phyloP scores from a whole-genome alignment of 2,797 vertebrate species.

The Clamator glandarius region DNA sequence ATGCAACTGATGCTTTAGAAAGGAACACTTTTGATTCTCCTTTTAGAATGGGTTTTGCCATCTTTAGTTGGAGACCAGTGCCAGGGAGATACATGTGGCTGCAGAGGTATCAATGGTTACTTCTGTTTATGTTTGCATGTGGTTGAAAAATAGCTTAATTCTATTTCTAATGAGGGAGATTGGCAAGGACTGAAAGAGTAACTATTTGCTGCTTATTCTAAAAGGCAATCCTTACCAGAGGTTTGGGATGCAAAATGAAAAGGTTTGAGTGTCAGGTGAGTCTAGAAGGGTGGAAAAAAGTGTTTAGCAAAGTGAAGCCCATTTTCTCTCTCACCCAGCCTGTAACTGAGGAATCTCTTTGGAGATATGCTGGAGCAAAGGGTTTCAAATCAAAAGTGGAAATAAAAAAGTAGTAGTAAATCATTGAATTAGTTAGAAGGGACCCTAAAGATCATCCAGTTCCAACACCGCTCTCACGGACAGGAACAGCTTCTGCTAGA shows the following conservation, averaged over 20 bases:
- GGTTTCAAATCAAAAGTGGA: not conserved
- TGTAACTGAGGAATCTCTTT: not conserved
- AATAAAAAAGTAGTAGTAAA: not conserved
- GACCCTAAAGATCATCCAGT: no score
- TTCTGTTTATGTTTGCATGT: not conserved
- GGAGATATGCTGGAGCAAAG: not conserved
- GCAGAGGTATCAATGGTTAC: not conserved
- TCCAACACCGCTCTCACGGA: no score
- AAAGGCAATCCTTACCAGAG: not conserved
- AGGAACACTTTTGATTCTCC: not conserved
- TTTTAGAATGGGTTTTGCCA: not conserved
- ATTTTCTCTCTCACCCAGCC: not conserved
- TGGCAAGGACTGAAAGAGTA: not conserved
- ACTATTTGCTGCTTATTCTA: not conserved
- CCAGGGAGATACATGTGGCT: not conserved
- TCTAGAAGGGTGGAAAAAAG: not conserved
- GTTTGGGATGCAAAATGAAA: not conserved
- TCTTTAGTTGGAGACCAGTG: not conserved
- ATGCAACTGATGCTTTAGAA: not conserved
- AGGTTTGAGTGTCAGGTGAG: not conserved
- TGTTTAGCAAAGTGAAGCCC: not conserved
- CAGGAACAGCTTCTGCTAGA: no score
- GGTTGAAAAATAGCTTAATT: constrained; percentile 26
- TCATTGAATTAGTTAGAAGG: no score
- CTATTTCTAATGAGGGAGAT: not conserved